phyloP scores from a whole-genome alignment of 2,113 vertebrate genomes.

The Redunca redunca region DNA sequence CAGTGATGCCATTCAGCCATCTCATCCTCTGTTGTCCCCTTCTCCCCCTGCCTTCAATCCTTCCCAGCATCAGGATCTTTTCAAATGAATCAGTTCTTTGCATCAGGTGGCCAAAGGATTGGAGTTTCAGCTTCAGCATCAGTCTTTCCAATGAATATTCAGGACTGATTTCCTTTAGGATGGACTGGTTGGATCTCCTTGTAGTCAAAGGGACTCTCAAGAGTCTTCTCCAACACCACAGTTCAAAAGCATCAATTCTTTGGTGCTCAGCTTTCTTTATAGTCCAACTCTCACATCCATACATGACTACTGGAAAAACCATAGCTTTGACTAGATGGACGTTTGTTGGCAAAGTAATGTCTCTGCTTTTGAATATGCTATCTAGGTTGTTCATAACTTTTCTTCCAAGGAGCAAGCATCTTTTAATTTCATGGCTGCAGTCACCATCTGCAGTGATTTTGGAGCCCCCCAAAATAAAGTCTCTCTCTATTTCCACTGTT shows the following conservation, averaged over 20 bases:
- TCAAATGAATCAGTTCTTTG: not conserved
- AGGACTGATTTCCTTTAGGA: not conserved
- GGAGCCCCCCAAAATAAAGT: not conserved
- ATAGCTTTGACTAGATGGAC: not conserved
- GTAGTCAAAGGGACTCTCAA: not conserved
- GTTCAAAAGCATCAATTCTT: not conserved
- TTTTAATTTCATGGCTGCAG: not conserved
- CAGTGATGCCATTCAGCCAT: not conserved
- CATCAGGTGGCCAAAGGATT: not conserved
- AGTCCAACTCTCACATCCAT: not conserved
- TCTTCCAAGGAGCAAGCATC: not conserved
- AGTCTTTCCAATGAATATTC: not conserved
- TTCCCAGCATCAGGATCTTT: not conserved
- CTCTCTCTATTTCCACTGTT: not conserved
- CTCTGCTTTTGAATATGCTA: not conserved
- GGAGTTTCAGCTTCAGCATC: not conserved
- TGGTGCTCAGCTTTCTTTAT: not conserved
- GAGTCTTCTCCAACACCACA: not conserved
- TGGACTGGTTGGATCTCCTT: not conserved
- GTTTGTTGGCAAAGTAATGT: not conserved
- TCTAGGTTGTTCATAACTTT: not conserved
- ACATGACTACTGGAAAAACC: not conserved
- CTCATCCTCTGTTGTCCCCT: not conserved
- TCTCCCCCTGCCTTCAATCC: not conserved
- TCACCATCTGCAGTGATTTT: not conserved